These are phyloP conservation scores for Cheilosia impressa DNA, from an alignment of 2,888 invertebrate species.

Conservation along the genomic window DNA sequence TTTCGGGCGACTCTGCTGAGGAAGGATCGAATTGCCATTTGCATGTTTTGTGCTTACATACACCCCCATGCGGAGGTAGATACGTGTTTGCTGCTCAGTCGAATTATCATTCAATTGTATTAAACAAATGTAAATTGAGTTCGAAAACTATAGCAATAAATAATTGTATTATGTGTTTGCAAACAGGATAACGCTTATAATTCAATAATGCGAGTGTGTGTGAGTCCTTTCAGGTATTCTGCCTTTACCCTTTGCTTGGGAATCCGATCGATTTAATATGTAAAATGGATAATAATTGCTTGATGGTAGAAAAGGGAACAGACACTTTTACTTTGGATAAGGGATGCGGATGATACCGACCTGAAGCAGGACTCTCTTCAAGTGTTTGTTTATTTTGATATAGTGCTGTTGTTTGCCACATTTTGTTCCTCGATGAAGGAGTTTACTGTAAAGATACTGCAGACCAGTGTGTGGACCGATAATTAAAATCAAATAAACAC, in stretches of 20 bases:
- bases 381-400: constrained; percentile 10
- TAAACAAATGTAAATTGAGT: constrained; percentile 72
- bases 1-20: constrained; percentile 39
- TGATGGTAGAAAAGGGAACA: constrained; percentile 31
- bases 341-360: background rate
- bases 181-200: constrained; percentile 74
- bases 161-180: constrained; percentile 73
- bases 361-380: constrained; percentile 9
- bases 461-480: constrained; percentile 6
- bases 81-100: constrained; percentile 19
- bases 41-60: background rate
- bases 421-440: background rate
- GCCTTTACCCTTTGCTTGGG: constrained; percentile 40
- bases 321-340: constrained; percentile 55
- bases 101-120: constrained; percentile 66
- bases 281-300: constrained; percentile 67
- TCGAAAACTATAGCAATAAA: constrained; percentile 73
- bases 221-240: constrained; percentile 46
- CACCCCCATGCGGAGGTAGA: background rate
- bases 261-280: constrained; percentile 69
- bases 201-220: constrained; percentile 54
- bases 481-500: constrained; percentile 46
- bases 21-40: constrained; percentile 30
- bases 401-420: constrained; percentile 34
- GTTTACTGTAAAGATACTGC: background rate